These are phyloP conservation scores for Melanerpes formicivorus DNA, from an alignment of 2,113 vertebrate species.

Conservation along the genomic window DNA sequence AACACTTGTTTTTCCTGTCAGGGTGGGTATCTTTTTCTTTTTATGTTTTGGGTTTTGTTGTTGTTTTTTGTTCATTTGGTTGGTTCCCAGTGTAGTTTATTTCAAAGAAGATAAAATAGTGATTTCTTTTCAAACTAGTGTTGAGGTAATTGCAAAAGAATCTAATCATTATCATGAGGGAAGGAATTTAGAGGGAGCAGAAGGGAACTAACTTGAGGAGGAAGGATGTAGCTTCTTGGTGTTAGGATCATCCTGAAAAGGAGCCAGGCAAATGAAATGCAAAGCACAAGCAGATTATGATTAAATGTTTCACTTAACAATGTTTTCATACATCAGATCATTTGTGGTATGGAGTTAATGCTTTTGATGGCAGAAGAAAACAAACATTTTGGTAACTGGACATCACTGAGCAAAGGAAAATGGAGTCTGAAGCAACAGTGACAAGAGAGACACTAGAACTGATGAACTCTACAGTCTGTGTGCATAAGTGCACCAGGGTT, in stretches of 20 bases:
- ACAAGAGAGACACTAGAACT: background rate
- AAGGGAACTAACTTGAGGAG: background rate
- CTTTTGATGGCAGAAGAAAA: background rate
- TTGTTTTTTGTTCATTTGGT: no score
- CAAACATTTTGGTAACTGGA: background rate
- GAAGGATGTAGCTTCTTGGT: background rate
- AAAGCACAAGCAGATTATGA: background rate
- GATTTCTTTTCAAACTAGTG: background rate
- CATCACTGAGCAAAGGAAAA: background rate
- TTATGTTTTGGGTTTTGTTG: background rate
- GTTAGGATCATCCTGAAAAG: no score
- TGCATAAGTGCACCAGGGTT: background rate
- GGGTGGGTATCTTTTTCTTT: background rate
- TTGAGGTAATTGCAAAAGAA: constrained; percentile 23
- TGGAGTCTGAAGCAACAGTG: background rate
- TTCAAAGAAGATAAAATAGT: constrained; percentile 12
- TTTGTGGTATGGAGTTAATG: background rate
- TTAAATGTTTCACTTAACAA: background rate
- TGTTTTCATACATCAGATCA: background rate
- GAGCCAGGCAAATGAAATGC: background rate
- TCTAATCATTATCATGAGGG: background rate
- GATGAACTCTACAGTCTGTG: background rate
- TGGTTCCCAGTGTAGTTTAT: background rate
- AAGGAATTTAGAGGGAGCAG: background rate
- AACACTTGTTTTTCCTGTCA: constrained; percentile 9